Evolutionary conservation across 2,888 invertebrate genomes (phyloP).

Genomic region (Neelides folsomi): DNA sequence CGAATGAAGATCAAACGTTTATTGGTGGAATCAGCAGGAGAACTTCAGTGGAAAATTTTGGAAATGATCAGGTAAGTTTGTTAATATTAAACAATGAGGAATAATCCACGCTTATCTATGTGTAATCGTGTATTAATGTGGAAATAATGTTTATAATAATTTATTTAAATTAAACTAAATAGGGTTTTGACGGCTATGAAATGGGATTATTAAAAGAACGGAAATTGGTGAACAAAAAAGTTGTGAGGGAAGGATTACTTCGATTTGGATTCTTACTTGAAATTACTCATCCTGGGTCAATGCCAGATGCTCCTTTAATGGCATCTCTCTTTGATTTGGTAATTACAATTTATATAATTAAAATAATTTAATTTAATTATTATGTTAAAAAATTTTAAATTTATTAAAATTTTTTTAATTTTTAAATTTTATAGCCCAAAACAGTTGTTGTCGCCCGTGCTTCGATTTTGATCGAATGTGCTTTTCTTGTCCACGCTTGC

Average conservation of each 20-base stretch:
- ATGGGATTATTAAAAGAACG: constrained; percentile 77
- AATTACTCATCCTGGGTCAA: constrained; percentile 86
- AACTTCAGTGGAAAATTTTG: constrained; percentile 31
- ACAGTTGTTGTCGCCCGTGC: constrained; percentile 89
- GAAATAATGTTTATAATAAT: constrained; percentile 3
- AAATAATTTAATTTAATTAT: not conserved
- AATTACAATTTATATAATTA: constrained; percentile 34
- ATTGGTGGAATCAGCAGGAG: constrained; percentile 36
- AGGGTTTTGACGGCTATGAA: constrained; percentile 41
- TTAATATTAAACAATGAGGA: too few species aligned
- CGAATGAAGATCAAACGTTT: constrained; percentile 35
- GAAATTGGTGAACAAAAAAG: constrained; percentile 61
- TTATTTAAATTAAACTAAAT: constrained; percentile 1
- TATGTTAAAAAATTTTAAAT: constrained; percentile 2
- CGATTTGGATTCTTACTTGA: constrained; percentile 85
- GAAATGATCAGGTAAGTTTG: constrained; percentile 30
- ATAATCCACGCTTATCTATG: too few species aligned
- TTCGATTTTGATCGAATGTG: constrained; percentile 81
- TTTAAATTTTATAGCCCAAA: constrained; percentile 53
- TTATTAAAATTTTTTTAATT: constrained; percentile 10
- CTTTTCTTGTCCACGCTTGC: constrained; percentile 91
- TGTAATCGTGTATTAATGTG: not conserved
- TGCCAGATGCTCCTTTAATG: constrained; percentile 91
- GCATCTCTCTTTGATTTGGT: constrained; percentile 90
- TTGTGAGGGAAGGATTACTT: constrained; percentile 74